Evolutionary conservation across 2,113 vertebrate species (phyloP).

Genomic region (Sterna hirundo): DNA sequence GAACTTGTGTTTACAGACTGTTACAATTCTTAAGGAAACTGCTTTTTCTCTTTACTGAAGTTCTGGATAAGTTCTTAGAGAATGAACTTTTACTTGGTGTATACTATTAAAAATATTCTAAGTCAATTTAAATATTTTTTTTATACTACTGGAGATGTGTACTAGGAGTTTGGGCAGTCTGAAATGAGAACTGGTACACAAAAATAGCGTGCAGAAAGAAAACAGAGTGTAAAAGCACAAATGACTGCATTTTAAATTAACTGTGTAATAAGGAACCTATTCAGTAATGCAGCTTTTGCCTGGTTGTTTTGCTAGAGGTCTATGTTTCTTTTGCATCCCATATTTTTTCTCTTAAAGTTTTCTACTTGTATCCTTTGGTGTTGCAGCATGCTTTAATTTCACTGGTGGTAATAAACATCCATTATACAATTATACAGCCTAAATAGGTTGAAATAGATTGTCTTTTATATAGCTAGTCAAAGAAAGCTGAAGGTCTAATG

Average conservation of each 20-base stretch:
- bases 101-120: background rate
- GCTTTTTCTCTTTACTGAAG: background rate
- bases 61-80: background rate
- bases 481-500: background rate
- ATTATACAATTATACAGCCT: background rate
- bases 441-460: background rate
- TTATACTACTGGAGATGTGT: background rate
- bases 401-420: background rate
- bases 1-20: background rate
- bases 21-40: background rate
- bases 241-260: background rate
- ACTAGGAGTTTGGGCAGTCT: background rate
- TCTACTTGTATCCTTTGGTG: background rate
- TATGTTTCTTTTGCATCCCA: background rate
- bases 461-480: background rate
- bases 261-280: background rate
- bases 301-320: background rate
- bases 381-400: background rate
- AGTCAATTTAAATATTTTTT: background rate
- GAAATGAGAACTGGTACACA: background rate
- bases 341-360: background rate
- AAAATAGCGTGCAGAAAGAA: background rate
- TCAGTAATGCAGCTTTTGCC: background rate
- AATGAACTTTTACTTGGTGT: background rate
- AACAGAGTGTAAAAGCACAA: background rate